Evolutionary conservation across 2,888 invertebrate genomes (phyloP).

Genomic region (Trypoxylon attenuatum): DNA sequence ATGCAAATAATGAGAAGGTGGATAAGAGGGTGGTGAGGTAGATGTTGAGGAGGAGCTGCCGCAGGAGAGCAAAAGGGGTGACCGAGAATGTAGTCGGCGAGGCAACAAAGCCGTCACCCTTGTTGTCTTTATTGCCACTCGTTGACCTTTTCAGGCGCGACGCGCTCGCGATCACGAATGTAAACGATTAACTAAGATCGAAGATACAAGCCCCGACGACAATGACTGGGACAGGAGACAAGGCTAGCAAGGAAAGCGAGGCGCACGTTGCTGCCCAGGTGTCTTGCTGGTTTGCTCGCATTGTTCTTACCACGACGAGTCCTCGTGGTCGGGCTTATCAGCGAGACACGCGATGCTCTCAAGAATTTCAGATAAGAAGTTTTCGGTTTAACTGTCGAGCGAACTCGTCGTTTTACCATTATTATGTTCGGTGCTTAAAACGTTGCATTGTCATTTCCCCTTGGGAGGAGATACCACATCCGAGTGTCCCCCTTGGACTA

Average conservation of each 20-base stretch:
- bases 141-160: constrained; percentile 46
- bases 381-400: constrained; percentile 22
- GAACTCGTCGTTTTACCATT: constrained; percentile 6
- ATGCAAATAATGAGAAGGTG: neutral
- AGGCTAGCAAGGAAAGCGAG: constrained; percentile 11
- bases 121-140: constrained; percentile 46
- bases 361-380: constrained; percentile 42
- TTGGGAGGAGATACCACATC: neutral
- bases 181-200: constrained; percentile 49
- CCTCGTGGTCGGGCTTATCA: constrained; percentile 47
- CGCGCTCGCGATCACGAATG: constrained; percentile 46
- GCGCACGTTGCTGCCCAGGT: constrained; percentile 11
- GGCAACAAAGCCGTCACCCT: constrained; percentile 38
- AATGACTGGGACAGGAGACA: constrained; percentile 27
- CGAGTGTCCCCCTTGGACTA: neutral
- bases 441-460: constrained; percentile 6
- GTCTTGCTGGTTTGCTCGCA: constrained; percentile 7
- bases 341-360: constrained; percentile 47
- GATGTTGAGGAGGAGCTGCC: neutral
- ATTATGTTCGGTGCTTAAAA: constrained; percentile 14
- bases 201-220: constrained; percentile 41
- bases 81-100: constrained; percentile 37
- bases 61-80: constrained; percentile 47
- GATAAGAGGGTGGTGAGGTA: neutral
- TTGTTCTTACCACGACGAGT: constrained; percentile 45